A percentile compares a stretch with the other conserved stretches of the same genome.
Evolutionary conservation across 2,888 invertebrate genomes (phyloP).

Genomic region (Agrilus biguttatus): DNA sequence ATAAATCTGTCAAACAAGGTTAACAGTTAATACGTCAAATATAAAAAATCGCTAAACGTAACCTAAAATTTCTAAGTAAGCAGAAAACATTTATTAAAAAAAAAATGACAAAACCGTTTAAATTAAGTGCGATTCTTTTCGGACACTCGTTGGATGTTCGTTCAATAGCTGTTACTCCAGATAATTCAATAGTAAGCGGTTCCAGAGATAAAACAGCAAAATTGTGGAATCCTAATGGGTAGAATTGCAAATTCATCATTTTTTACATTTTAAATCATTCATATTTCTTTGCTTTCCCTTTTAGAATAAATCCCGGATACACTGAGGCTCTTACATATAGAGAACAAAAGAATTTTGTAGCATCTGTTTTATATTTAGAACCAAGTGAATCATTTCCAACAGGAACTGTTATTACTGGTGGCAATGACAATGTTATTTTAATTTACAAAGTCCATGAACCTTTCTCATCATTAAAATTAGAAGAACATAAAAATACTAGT

Average conservation of each 20-base stretch:
- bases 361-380: slow-evolving; percentile 62
- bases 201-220: slow-evolving; percentile 81
- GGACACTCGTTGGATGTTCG: slow-evolving; percentile 82
- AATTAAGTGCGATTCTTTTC: slow-evolving; percentile 59
- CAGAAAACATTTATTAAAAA: slow-evolving; percentile 7
- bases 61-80: no score
- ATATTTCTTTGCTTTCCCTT: slow-evolving; percentile 13
- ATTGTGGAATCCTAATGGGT: slow-evolving; percentile 72
- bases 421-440: slow-evolving; percentile 74
- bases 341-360: slow-evolving; percentile 79
- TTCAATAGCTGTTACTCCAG: slow-evolving; percentile 48
- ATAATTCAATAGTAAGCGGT: slow-evolving; percentile 67
- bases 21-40: no score
- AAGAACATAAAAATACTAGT: slow-evolving; percentile 67
- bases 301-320: slow-evolving; percentile 45
- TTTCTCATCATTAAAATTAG: slow-evolving; percentile 50
- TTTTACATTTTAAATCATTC: slow-evolving; percentile 1
- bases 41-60: no score
- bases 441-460: slow-evolving; percentile 60
- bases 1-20: no score
- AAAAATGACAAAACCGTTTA: slow-evolving; percentile 41
- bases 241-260: slow-evolving; percentile 14
- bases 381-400: slow-evolving; percentile 54
- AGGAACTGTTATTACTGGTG: slow-evolving; percentile 74
- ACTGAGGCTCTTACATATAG: slow-evolving; percentile 50